Percentiles rank a stretch among this genome's conserved stretches.
phyloP scores from a whole-genome alignment of 2,888 invertebrate genomes.

The Scaptomyza tumidula region DNA sequence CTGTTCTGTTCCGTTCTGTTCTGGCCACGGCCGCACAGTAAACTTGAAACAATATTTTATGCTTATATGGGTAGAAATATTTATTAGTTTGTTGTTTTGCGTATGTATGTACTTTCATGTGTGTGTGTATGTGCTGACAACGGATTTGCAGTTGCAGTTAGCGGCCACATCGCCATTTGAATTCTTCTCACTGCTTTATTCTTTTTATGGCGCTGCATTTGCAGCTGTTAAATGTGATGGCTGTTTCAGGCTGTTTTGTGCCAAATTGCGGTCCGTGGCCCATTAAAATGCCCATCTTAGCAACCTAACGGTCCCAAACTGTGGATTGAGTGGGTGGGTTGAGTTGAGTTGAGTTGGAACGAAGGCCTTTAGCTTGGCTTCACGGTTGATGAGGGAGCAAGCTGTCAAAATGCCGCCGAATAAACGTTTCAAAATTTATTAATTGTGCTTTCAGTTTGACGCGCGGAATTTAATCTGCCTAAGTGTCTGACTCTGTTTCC shows the following conservation, averaged over 20 bases:
- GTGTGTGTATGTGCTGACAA: conserved; percentile 19
- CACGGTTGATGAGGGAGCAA: conserved; percentile 2
- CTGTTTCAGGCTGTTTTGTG: background rate
- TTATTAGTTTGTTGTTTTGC: conserved; percentile 71
- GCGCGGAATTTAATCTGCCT: conserved; percentile 50
- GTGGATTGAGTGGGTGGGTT: background rate
- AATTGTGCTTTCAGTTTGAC: conserved; percentile 60
- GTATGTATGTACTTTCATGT: background rate
- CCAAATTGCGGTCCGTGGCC: background rate
- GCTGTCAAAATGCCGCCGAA: conserved; percentile 45
- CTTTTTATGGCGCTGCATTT: conserved; percentile 52
- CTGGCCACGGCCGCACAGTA: conserved; percentile 37
- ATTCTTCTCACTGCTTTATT: conserved; percentile 28
- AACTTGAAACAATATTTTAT: conserved; percentile 71
- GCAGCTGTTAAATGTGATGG: conserved; percentile 7
- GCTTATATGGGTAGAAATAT: conserved; percentile 71
- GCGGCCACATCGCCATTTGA: conserved; percentile 38
- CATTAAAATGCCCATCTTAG: conserved; percentile 27
- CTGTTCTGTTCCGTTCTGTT: background rate
- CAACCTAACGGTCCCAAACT: conserved; percentile 29
- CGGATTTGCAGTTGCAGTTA: conserved; percentile 47
- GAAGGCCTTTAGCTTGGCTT: background rate
- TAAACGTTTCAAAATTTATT: conserved; percentile 67
- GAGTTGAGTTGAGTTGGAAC: background rate
- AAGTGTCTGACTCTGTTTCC: conserved; percentile 33